A percentile compares a stretch with the other conserved stretches of the same genome.
Conservation (phyloP, 2,888 invertebrate species). For the Brenthis ino region DNA sequence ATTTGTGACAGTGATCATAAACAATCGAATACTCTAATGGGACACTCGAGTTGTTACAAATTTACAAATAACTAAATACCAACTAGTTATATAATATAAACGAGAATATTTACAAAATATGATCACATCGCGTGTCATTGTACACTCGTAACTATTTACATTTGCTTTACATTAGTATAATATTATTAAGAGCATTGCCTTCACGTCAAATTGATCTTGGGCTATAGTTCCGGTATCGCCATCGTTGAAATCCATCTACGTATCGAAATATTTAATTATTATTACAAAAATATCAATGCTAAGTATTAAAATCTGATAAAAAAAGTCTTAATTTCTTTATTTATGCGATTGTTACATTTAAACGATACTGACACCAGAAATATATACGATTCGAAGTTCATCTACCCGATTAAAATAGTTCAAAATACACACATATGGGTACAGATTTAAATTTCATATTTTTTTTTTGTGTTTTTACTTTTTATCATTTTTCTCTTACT, state of each 20-base stretch:
- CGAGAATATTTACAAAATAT: slow-evolving; percentile 78
- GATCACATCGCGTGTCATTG: slow-evolving; percentile 68
- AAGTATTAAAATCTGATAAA: slow-evolving; percentile 2
- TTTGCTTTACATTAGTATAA: slow-evolving; percentile 76
- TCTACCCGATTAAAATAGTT: slow-evolving; percentile 41
- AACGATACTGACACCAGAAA: slow-evolving; percentile 15
- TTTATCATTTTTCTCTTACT: slow-evolving; percentile 19
- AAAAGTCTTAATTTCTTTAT: not conserved
- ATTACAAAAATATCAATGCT: slow-evolving; percentile 35
- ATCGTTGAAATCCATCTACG: slow-evolving; percentile 58
- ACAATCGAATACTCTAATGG: slow-evolving; percentile 72
- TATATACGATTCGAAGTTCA: slow-evolving; percentile 5
- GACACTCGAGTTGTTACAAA: slow-evolving; percentile 76
- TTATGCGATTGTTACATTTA: slow-evolving; percentile 6
- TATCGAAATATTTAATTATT: slow-evolving; percentile 4
- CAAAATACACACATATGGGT: slow-evolving; percentile 44
- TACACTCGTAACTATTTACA: slow-evolving; percentile 79
- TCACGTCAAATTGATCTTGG: slow-evolving; percentile 50
- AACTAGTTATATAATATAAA: slow-evolving; percentile 66
- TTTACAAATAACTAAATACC: slow-evolving; percentile 75
- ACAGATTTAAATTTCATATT: slow-evolving; percentile 7
- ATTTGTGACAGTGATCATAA: slow-evolving; percentile 78
- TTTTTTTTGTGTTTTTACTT: slow-evolving; percentile 14
- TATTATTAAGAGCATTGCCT: slow-evolving; percentile 73
- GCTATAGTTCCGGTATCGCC: slow-evolving; percentile 61